A percentile compares a stretch with the other conserved stretches of the same genome.
Evolutionary conservation across 2,113 vertebrate species (phyloP).

Genomic region (Ctenodactylus gundi): DNA sequence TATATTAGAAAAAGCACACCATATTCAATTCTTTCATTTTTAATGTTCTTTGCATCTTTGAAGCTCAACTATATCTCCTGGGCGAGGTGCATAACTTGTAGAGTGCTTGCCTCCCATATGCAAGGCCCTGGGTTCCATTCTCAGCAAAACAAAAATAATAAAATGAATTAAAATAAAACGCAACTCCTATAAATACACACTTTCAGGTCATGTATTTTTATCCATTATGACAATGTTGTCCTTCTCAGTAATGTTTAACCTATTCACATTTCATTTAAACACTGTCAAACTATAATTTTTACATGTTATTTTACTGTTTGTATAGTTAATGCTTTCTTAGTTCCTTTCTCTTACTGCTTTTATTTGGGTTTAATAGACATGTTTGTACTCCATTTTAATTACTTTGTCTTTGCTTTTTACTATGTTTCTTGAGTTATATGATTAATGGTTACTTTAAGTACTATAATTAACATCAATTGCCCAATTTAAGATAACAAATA

Average conservation of each 20-base stretch:
- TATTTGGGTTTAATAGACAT: neutral
- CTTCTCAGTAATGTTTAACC: neutral
- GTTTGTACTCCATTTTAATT: neutral
- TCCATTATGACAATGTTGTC: neutral
- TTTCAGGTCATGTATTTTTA: neutral
- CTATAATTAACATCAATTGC: neutral
- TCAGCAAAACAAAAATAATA: neutral
- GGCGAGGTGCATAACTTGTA: neutral
- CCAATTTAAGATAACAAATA: neutral
- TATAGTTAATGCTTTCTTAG: neutral
- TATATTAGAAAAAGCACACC: too few relatives aligned
- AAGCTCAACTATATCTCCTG: neutral
- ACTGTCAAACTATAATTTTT: neutral
- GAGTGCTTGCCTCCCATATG: neutral
- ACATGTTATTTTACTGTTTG: neutral
- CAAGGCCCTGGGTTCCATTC: neutral
- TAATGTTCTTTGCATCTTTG: neutral
- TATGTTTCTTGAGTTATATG: neutral
- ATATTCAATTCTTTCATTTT: neutral
- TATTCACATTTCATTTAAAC: neutral
- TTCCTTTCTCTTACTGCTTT: neutral
- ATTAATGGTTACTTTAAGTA: neutral
- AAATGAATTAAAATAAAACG: neutral
- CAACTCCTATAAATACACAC: neutral
- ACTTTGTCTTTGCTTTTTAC: neutral